These are phyloP conservation scores for Denticeps clupeoides DNA, from an alignment of 2,797 vertebrate species.

Conservation along the genomic window DNA sequence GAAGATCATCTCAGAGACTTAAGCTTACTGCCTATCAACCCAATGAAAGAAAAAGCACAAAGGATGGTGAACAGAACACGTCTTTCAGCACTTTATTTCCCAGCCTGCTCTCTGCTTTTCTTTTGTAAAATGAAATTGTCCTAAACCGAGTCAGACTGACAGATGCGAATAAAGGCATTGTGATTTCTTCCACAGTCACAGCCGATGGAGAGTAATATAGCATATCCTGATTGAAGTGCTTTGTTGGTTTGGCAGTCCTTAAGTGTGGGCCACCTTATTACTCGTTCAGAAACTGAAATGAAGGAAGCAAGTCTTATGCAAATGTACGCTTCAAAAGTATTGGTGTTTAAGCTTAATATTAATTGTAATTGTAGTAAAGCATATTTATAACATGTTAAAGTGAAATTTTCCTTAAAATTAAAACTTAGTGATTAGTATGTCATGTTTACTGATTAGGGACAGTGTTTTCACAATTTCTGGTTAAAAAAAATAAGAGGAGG, in stretches of 20 bases:
- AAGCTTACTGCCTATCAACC: constrained; percentile 14
- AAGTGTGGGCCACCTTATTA: constrained; percentile 18
- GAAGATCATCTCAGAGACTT: constrained; percentile 2
- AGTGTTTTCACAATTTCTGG: no score
- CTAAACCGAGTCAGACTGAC: constrained; percentile 12
- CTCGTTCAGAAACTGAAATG: no score
- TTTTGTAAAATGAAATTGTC: constrained; percentile 12
- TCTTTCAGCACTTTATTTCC: constrained; percentile 6
- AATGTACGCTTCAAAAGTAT: no score
- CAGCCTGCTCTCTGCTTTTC: constrained; percentile 6
- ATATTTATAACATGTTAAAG: no score
- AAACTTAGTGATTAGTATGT: no score
- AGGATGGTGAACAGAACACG: background rate
- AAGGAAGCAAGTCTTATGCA: no score
- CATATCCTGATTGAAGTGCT: constrained; percentile 21
- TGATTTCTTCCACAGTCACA: constrained; percentile 1
- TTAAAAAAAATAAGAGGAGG: no score
- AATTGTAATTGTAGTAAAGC: no score
- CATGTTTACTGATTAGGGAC: no score
- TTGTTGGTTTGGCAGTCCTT: constrained; percentile 11
- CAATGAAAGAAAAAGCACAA: background rate
- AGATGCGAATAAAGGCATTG: constrained; percentile 14
- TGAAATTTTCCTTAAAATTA: no score
- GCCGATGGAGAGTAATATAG: background rate
- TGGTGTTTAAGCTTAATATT: no score